Conservation (phyloP, 2,888 invertebrate genomes). For the Hydraecia micacea region DNA sequence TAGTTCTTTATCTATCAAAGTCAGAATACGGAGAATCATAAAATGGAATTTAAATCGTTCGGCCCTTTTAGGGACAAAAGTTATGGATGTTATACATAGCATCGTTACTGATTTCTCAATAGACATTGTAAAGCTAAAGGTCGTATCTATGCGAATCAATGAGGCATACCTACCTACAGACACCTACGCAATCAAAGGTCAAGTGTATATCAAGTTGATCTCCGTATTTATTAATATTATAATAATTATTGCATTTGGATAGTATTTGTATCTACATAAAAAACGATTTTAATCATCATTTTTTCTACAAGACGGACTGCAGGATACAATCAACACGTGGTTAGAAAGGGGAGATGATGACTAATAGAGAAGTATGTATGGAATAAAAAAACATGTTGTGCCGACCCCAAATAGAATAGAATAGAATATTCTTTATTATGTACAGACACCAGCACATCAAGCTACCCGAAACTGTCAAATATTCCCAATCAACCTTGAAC, state of each 20-base stretch:
- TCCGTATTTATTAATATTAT: not conserved
- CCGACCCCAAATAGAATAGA: too few species aligned
- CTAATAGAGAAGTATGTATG: too few species aligned
- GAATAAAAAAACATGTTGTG: too few species aligned
- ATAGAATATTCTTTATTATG: too few species aligned
- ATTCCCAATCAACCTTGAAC: too few species aligned
- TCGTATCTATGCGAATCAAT: slow-evolving; percentile 17
- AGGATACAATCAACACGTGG: too few species aligned
- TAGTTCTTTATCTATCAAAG: not conserved
- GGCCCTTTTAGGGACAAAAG: not conserved
- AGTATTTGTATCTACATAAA: not conserved
- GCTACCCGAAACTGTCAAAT: too few species aligned
- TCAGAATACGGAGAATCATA: not conserved
- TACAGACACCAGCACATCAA: too few species aligned
- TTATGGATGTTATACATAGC: not conserved
- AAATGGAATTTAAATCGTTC: not conserved
- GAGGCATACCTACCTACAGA: not conserved
- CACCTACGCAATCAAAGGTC: slow-evolving; percentile 21
- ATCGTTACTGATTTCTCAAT: not conserved
- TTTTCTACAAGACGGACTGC: too few species aligned
- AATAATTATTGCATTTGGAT: not conserved
- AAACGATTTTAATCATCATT: too few species aligned
- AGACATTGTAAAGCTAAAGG: slow-evolving; percentile 1
- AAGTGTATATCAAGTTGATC: not conserved
- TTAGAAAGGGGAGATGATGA: too few species aligned